Base-by-base conservation (phyloP, 1,140 invertebrate genomes). In the Habropoda laboriosa region DNA sequence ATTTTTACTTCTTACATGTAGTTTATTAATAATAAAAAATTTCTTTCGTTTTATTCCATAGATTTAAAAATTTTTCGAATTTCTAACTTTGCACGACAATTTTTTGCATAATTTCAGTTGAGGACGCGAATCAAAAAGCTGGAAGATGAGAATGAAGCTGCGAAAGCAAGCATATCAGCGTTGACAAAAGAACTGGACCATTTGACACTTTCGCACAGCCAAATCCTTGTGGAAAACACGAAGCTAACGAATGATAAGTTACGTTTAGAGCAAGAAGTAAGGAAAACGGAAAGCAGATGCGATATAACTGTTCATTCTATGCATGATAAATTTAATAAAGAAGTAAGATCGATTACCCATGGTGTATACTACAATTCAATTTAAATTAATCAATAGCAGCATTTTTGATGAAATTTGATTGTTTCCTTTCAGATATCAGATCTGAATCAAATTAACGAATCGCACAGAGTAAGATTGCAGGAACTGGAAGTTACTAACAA, bases 201-300 rank as follows among this genome's bases (percentile, higher is more conserved):
- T 27, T 82, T 94, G 1, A 94, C 92, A 1, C 86, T 94, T 18
- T 93, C 94, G 55, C 94, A 94, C 18, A 95, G 95, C 40, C 94
- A 95, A 86, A 93, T 94, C 3, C 92, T 95, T 2, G 92, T 95
- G 35, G 95, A 96, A 66, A 94, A 95, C 82, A 94, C 94, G 0
- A 95, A 95, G 86, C 85, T 95, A 7, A 93, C 93, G n/a, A 95
- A 95, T 75, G 95, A 95, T 7, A 95, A 95, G 81, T 77, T 94
- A 2, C 91, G 90, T 53, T 86, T 94, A 5, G 93, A 94, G 66
- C 93, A 93, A 70, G 92, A 94, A 76, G 71, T 93, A 6, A 89
- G 91, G 67, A 93, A 91, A 70, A 87, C 74, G 13, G 93, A 91
- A 49, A 90, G 66, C 60, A 79, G 81, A 77, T 92, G 90, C n/a